Evolutionary conservation across 2,888 invertebrate species (phyloP).

Genomic region (Luperina testacea): DNA sequence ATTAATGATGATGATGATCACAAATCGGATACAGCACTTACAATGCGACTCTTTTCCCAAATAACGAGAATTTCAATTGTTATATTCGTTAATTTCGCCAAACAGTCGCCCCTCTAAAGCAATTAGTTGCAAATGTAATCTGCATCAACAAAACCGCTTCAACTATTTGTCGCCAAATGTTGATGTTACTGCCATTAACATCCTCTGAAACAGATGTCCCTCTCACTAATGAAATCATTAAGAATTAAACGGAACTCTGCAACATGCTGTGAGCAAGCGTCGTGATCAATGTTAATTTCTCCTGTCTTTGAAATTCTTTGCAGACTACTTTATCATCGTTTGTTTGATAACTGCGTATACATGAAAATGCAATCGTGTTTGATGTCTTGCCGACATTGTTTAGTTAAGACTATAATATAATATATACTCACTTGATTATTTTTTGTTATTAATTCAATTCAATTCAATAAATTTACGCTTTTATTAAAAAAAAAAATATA

Average conservation of each 20-base stretch:
- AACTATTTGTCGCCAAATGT: conserved; percentile 46
- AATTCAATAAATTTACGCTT: too few species aligned
- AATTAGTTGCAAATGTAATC: conserved; percentile 47
- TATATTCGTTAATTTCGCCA: conserved; percentile 20
- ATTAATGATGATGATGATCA: not conserved
- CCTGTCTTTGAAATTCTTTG: not conserved
- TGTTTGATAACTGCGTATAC: not conserved
- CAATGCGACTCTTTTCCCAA: not conserved
- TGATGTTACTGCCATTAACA: conserved; percentile 28
- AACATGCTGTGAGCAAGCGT: not conserved
- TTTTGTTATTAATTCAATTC: too few species aligned
- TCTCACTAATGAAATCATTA: conserved; percentile 40
- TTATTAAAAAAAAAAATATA: too few species aligned
- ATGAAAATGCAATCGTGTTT: conserved; percentile 6
- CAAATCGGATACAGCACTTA: not conserved
- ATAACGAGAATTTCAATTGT: conserved; percentile 21
- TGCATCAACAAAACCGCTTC: conserved; percentile 21
- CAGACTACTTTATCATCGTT: not conserved
- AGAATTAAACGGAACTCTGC: conserved; percentile 11
- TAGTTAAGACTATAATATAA: not conserved
- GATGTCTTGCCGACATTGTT: not conserved
- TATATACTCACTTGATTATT: too few species aligned
- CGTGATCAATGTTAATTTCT: not conserved
- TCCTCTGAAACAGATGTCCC: conserved; percentile 48
- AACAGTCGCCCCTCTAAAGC: conserved; percentile 39